phyloP scores from a whole-genome alignment of 2,113 vertebrate species.

The Gymnogyps californianus region DNA sequence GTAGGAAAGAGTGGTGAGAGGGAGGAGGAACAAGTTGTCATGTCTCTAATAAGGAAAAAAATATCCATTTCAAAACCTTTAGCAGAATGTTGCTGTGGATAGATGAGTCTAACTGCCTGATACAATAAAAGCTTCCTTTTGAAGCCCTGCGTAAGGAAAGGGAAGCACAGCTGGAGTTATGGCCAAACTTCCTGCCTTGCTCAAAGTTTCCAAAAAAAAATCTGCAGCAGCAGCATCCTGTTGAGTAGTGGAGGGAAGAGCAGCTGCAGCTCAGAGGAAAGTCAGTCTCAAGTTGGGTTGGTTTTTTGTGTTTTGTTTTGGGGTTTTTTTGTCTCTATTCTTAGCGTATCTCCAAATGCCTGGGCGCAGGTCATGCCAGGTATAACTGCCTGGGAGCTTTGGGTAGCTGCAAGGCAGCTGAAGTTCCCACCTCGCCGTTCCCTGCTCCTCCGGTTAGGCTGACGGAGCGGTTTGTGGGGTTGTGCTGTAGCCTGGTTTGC shows the following conservation, averaged over 20 bases:
- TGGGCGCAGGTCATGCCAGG: neutral
- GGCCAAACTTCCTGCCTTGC: conserved; percentile 62
- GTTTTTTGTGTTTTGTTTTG: too few species aligned
- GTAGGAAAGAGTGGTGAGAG: neutral
- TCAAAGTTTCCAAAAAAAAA: conserved; percentile 33
- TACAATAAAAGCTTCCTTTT: conserved; percentile 65
- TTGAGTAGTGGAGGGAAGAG: neutral
- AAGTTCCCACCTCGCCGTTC: neutral
- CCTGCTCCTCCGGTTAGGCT: neutral
- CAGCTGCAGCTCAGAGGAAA: conserved; percentile 22
- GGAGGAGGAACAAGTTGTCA: neutral
- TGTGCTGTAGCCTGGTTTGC: neutral
- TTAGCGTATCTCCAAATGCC: neutral
- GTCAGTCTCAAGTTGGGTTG: neutral
- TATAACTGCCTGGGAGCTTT: neutral
- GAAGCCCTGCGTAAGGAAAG: conserved; percentile 27
- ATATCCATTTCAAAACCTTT: neutral
- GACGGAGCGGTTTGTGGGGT: neutral
- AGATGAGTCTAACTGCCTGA: neutral
- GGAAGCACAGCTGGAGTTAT: conserved; percentile 60
- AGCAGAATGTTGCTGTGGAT: neutral
- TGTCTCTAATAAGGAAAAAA: conserved; percentile 7
- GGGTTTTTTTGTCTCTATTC: neutral
- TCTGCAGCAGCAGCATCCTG: conserved; percentile 50
- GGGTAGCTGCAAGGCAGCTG: neutral